Conservation (phyloP, 2,113 vertebrate genomes). For the Pan troglodytes region DNA sequence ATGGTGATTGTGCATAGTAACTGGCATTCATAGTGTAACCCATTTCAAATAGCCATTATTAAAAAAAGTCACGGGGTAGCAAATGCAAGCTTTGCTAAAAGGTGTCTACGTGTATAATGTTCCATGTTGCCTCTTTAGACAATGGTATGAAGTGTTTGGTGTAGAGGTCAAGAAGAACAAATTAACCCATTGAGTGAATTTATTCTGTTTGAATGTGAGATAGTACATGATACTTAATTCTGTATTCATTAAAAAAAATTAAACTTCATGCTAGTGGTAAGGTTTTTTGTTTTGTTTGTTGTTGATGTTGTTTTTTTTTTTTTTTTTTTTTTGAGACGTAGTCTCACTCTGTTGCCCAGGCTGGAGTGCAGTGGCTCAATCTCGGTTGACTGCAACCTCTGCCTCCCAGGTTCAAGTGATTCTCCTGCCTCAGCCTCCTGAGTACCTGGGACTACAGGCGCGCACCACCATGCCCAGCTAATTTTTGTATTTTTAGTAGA, state of each 20-base stretch:
- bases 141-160: not conserved
- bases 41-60: not conserved
- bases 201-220: not conserved
- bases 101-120: not conserved
- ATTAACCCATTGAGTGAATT: not conserved
- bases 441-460: no score
- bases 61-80: not conserved
- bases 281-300: not conserved
- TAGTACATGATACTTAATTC: not conserved
- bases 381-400: no score
- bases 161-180: not conserved
- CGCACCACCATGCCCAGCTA: no score
- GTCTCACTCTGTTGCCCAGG: no score
- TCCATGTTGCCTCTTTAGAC: not conserved
- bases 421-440: no score
- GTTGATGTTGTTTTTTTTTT: no score
- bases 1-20: not conserved
- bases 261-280: not conserved
- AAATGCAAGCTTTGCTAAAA: constrained; percentile 21
- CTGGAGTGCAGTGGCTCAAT: no score
- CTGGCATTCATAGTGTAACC: not conserved
- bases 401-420: no score
- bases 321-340: no score
- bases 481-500: no score
- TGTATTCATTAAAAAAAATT: not conserved